These are phyloP conservation scores for Nerophis lumbriciformis DNA, from an alignment of 2,113 vertebrate genomes.

Conservation along the genomic window DNA sequence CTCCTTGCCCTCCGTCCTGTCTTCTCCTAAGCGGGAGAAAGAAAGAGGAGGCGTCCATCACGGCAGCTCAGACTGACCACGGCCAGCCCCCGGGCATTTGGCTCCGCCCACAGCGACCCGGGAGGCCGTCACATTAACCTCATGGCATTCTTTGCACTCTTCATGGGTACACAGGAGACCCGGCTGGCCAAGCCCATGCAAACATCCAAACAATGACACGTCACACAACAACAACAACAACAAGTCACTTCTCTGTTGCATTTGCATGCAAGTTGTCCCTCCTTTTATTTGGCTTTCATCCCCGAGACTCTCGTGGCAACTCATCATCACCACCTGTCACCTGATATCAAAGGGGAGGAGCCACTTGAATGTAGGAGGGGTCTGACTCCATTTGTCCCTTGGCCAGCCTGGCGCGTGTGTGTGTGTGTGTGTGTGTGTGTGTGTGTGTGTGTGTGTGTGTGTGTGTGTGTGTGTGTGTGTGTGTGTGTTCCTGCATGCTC, in stretches of 20 bases:
- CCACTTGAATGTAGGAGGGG: constrained; percentile 76
- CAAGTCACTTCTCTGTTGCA: constrained; percentile 69
- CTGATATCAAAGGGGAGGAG: constrained; percentile 68
- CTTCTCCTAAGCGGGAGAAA: constrained; percentile 39
- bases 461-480: constrained; percentile 52
- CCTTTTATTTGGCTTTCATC: constrained; percentile 58
- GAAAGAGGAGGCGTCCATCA: constrained; percentile 17
- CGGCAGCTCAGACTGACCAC: constrained; percentile 52
- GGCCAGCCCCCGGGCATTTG: constrained; percentile 53
- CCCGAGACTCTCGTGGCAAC: constrained; percentile 50
- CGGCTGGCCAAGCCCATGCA: constrained; percentile 55
- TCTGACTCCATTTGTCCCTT: too few relatives aligned
- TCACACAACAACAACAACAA: constrained; percentile 69
- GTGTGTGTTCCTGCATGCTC: constrained; percentile 52
- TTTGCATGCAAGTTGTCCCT: constrained; percentile 68
- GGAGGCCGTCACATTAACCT: constrained; percentile 73
- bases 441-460: constrained; percentile 54
- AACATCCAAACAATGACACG: constrained; percentile 63
- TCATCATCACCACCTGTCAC: constrained; percentile 62
- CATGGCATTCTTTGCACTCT: constrained; percentile 80
- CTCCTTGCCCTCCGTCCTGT: constrained; percentile 28
- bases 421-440: too few relatives aligned
- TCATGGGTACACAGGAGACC: constrained; percentile 56
- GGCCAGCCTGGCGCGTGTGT: too few relatives aligned
- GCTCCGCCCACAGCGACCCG: constrained; percentile 66